Conservation (phyloP, 1,140 invertebrate species). For the Colletes latitarsis region DNA sequence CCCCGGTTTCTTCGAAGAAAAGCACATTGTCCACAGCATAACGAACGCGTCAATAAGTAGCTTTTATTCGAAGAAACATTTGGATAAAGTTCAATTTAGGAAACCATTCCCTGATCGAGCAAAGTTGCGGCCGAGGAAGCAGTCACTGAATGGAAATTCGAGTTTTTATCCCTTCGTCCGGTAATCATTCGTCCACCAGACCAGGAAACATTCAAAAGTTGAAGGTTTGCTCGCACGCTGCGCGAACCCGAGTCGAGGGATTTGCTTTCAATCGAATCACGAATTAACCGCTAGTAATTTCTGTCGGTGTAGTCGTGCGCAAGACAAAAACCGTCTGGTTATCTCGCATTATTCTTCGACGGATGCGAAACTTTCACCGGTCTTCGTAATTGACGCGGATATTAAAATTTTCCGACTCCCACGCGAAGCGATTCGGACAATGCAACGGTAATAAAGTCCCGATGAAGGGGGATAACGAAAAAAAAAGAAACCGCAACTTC, state of each 20-base stretch:
- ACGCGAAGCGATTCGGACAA: constrained; percentile 8
- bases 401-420: constrained; percentile 28
- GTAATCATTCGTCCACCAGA: neutral
- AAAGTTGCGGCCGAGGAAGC: constrained; percentile 15
- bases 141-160: constrained; percentile 15
- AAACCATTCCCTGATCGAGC: too few species aligned
- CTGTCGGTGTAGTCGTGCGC: neutral
- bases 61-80: too few species aligned
- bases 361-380: constrained; percentile 7
- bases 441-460: neutral
- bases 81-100: too few species aligned
- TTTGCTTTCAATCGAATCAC: constrained; percentile 44
- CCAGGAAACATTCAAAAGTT: constrained; percentile 34
- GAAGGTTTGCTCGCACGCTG: neutral
- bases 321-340: constrained; percentile 15
- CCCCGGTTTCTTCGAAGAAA: too few species aligned
- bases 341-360: constrained; percentile 6
- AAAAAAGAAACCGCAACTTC: constrained; percentile 13
- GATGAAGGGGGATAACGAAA: neutral
- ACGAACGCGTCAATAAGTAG: too few species aligned
- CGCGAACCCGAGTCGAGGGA: constrained; percentile 1
- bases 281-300: constrained; percentile 15
- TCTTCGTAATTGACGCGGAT: constrained; percentile 24
- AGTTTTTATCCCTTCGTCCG: neutral
- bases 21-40: too few species aligned